phyloP scores from a whole-genome alignment of 1,140 invertebrate species.

The Magallana gigas region DNA sequence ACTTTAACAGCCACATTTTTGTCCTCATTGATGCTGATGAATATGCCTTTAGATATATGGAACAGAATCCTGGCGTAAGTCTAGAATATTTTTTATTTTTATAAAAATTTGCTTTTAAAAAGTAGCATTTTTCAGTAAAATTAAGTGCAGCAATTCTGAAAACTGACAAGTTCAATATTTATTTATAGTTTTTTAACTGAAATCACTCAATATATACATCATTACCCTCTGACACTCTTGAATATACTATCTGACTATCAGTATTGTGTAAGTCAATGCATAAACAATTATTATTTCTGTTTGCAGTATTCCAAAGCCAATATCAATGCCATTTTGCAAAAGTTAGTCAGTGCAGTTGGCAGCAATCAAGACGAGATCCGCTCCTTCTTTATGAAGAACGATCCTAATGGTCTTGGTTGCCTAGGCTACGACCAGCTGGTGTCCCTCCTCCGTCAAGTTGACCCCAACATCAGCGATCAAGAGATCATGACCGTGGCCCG shows the following conservation, averaged over 20 bases:
- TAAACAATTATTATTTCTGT: conserved; percentile 11
- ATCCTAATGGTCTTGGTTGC: conserved; percentile 65
- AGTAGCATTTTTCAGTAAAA: no score
- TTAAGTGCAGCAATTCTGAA: no score
- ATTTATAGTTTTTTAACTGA: no score
- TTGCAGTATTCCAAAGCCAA: conserved; percentile 72
- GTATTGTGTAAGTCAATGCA: not conserved
- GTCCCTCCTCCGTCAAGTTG: conserved; percentile 64
- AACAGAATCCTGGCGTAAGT: conserved; percentile 85
- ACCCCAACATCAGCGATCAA: conserved; percentile 71
- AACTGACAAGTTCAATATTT: no score
- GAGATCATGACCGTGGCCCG: conserved; percentile 77
- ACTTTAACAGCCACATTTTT: conserved; percentile 89
- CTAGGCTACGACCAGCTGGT: conserved; percentile 69
- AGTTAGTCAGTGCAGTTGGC: conserved; percentile 60
- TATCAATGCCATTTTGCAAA: conserved; percentile 68
- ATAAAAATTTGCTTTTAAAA: not conserved
- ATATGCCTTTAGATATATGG: conserved; percentile 92
- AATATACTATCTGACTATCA: not conserved
- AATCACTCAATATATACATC: no score
- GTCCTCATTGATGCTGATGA: conserved; percentile 89
- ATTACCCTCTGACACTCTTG: no score
- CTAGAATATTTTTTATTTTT: not conserved
- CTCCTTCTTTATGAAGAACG: conserved; percentile 73
- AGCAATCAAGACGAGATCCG: conserved; percentile 72